phyloP scores from a whole-genome alignment of 2,113 vertebrate species.

The Lota lota region DNA sequence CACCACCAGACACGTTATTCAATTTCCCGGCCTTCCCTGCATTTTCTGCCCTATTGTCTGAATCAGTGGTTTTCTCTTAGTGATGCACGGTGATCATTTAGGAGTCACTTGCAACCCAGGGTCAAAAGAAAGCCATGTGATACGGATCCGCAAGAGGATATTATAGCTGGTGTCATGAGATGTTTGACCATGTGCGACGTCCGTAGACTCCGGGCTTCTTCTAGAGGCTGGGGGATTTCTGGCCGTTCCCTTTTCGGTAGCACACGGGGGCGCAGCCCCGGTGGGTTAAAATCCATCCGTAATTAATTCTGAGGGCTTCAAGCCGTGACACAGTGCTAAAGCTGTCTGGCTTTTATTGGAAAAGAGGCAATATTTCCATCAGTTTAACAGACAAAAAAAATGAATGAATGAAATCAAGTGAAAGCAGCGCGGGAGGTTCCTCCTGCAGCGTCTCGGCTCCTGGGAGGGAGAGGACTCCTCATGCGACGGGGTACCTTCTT shows the following conservation, averaged over 20 bases:
- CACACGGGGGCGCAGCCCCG: conserved; percentile 35
- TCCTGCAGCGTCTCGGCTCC: conserved; percentile 65
- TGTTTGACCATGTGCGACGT: not conserved
- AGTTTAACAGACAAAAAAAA: conserved; percentile 62
- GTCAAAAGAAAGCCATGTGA: conserved; percentile 55
- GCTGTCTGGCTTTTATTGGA: conserved; percentile 66
- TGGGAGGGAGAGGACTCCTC: conserved; percentile 55
- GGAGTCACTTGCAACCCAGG: conserved; percentile 29
- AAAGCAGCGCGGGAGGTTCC: conserved; percentile 67
- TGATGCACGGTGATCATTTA: conserved; percentile 53
- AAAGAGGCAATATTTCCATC: conserved; percentile 69
- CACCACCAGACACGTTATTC: conserved; percentile 69
- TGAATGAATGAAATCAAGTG: conserved; percentile 73
- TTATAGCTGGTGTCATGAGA: conserved; percentile 19
- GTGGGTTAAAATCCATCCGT: conserved; percentile 36
- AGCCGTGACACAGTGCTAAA: conserved; percentile 51
- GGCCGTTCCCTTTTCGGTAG: conserved; percentile 21
- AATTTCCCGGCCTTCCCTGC: conserved; percentile 54
- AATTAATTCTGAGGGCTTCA: conserved; percentile 50
- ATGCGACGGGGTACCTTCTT: conserved; percentile 74
- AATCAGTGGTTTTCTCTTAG: conserved; percentile 51
- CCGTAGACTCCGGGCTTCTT: conserved; percentile 12
- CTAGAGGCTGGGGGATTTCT: conserved; percentile 43
- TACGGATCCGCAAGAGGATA: conserved; percentile 53
- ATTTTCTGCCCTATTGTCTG: conserved; percentile 62